Evolutionary conservation across 1,140 invertebrate species (phyloP), one percentile per base, ranked within the genome.

Genomic region (Asobara japonica): DNA sequence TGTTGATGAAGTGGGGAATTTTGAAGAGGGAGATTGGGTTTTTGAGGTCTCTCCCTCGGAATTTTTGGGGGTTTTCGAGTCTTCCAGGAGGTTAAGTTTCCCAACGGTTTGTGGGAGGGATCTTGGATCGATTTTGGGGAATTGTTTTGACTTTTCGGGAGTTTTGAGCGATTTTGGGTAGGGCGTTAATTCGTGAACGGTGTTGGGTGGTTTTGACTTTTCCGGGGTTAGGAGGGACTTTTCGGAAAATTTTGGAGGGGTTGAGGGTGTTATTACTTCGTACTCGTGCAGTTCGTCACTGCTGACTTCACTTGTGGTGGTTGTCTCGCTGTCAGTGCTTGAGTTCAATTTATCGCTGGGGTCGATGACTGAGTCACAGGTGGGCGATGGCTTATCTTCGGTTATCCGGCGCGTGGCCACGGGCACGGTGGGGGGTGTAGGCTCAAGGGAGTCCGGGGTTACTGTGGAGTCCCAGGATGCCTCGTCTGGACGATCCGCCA

Each of bases 261-360:
- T 45, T 5, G 18, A 31, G 48, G 10, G 65, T 18, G 2, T 36
- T 36, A 13, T 45, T 27, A 80, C 75, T 29, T 82, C 78, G 71
- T 84, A 82, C 48, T 86, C 86, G 72, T 83, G 84, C 6, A 86
- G 74, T 48, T 87, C 83, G 67, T 85, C 83, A 65, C 81, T 86
- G 76, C 79, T 83, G 27, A 84, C 66, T 45, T 84, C 84, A 38
- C 80, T 84, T 0, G 82, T 80, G 27, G 80, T 84, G 22, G 77
- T 83, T 51, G 82, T 84, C 70, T 77, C 81, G 66, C 81, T 79
- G 8, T 83, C 80, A 11, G 74, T 80, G 10, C 66, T 78, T 7
- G 78, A 69, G 33, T 72, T 48, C 33, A 38, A 61, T 27, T 48
- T 74, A 25, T 45, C 13, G n/a, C 41, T 16, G 41, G n/a, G 41